Conservation (phyloP, 30 jellyfish, hydroid and myxozoan genomes). For the Turritopsis rubra region DNA sequence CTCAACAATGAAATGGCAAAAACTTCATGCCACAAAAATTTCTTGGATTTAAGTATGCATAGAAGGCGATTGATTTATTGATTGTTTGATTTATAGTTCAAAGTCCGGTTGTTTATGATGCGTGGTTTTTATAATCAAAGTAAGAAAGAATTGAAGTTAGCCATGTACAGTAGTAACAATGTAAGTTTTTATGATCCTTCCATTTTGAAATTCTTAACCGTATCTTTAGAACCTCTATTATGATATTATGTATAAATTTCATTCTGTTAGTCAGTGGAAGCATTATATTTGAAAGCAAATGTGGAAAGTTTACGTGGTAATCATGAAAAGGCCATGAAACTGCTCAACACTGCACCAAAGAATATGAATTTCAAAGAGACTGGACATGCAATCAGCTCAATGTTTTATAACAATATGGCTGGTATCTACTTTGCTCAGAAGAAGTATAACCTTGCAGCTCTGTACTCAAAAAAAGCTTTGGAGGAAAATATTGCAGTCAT, state of each 20-base stretch:
- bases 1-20: too few relatives aligned
- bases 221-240: too few relatives aligned
- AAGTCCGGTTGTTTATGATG: conserved; percentile 57
- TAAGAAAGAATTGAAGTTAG: conserved; percentile 70
- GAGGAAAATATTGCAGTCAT: conserved; percentile 74
- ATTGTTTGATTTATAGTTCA: conserved; percentile 37
- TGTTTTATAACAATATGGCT: conserved; percentile 73
- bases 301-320: conserved; percentile 71
- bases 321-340: conserved; percentile 75
- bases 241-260: not conserved
- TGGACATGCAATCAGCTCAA: conserved; percentile 66
- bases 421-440: conserved; percentile 63
- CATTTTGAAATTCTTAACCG: not conserved
- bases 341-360: conserved; percentile 74
- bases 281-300: conserved; percentile 73
- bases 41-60: too few relatives aligned
- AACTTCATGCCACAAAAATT: too few relatives aligned
- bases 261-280: conserved; percentile 74
- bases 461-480: conserved; percentile 67
- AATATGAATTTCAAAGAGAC: conserved; percentile 28
- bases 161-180: conserved; percentile 48
- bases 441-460: conserved; percentile 69
- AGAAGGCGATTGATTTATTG: not conserved
- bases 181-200: conserved; percentile 52
- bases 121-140: conserved; percentile 69